Conservation (phyloP, 2,888 invertebrate genomes). For the Augochlorella aurata region DNA sequence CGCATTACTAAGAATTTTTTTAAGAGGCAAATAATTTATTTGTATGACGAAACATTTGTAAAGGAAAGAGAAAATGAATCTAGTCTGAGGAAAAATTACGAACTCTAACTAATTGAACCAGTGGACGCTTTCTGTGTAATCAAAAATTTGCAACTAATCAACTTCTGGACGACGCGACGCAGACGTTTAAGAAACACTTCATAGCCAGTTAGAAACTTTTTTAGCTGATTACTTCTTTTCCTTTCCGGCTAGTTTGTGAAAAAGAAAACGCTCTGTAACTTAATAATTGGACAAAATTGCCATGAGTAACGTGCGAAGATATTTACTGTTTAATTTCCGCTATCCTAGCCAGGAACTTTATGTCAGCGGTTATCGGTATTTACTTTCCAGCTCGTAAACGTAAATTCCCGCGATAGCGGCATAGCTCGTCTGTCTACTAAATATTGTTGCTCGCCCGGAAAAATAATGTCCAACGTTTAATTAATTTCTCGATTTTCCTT, state of each 20-base stretch:
- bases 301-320: neutral
- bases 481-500: neutral
- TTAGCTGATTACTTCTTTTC: neutral
- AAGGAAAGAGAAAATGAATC: no score
- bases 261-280: slow-evolving; percentile 24
- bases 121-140: no score
- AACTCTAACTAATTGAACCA: no score
- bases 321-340: slow-evolving; percentile 26
- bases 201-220: neutral
- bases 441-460: neutral
- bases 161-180: neutral
- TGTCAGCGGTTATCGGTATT: slow-evolving; percentile 30
- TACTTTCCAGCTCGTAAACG: slow-evolving; percentile 12
- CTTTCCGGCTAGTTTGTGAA: neutral
- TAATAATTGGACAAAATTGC: slow-evolving; percentile 37
- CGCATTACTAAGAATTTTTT: no score
- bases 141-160: neutral
- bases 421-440: neutral
- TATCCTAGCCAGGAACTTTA: slow-evolving; percentile 16
- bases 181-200: neutral
- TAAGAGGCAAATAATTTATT: no score
- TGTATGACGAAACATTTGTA: no score
- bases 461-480: neutral
- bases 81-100: no score
- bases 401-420: neutral